These are phyloP conservation scores for Lysiphlebus fabarum DNA, from an alignment of 1,140 invertebrate species.

Conservation along the genomic window DNA sequence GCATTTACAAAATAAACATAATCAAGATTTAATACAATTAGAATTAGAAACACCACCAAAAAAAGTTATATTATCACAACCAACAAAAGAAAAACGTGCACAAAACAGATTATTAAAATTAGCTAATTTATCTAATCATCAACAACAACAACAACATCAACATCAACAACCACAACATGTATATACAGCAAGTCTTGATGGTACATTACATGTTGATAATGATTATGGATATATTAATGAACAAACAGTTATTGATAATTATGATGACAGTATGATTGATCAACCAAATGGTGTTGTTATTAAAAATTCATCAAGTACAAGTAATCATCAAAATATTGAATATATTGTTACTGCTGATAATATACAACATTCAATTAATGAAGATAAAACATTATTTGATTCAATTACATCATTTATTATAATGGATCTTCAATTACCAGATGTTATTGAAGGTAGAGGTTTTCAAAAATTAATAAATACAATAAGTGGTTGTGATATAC, in stretches of 20 bases:
- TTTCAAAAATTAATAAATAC: constrained; percentile 56
- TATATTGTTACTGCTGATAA: constrained; percentile 29
- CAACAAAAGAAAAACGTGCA: constrained; percentile 49
- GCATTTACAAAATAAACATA: constrained; percentile 63
- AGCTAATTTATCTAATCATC: constrained; percentile 9
- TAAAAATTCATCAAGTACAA: constrained; percentile 32
- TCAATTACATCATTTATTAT: constrained; percentile 55
- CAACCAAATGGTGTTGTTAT: constrained; percentile 47
- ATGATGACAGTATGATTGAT: constrained; percentile 46
- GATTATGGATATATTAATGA: constrained; percentile 55
- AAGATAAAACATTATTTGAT: constrained; percentile 49
- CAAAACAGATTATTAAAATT: constrained; percentile 49
- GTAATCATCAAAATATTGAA: constrained; percentile 6
- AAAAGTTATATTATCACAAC: constrained; percentile 38
- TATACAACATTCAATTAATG: constrained; percentile 27
- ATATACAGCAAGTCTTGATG: constrained; percentile 52
- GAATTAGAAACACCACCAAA: constrained; percentile 46
- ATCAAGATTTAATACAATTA: constrained; percentile 51
- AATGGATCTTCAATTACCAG: constrained; percentile 53
- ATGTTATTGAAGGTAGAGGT: constrained; percentile 55
- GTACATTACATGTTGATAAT: constrained; percentile 52
- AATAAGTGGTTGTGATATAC: constrained; percentile 54
- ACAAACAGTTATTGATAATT: constrained; percentile 41
- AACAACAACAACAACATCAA: too few species aligned
- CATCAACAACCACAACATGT: constrained; percentile 43